phyloP scores from a whole-genome alignment of 2,888 invertebrate genomes.

The Cloeon dipterum region DNA sequence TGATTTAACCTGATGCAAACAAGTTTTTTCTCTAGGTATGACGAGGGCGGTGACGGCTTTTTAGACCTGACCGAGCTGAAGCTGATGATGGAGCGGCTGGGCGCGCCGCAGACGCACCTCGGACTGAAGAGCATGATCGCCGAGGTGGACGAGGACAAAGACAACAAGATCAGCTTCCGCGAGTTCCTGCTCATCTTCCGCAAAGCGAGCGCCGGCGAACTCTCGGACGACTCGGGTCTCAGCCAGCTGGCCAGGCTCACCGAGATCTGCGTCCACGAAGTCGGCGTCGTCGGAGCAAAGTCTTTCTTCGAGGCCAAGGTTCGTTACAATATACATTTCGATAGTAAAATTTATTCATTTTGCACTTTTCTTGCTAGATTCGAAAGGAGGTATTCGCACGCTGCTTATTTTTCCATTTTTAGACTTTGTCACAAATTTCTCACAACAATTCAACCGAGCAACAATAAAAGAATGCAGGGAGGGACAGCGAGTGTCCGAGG shows the following conservation, averaged over 20 bases:
- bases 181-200: conserved; percentile 49
- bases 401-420: too few relatives aligned
- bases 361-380: too few relatives aligned
- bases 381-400: too few relatives aligned
- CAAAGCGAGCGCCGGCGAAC: conserved; percentile 79
- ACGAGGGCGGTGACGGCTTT: conserved; percentile 69
- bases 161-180: conserved; percentile 72
- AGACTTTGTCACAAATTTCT: too few relatives aligned
- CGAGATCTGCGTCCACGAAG: conserved; percentile 82
- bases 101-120: conserved; percentile 88
- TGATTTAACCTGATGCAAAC: too few relatives aligned
- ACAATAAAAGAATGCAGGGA: too few relatives aligned
- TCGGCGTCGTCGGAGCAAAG: conserved; percentile 85
- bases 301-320: conserved; percentile 89
- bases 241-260: conserved; percentile 65
- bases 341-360: neutral
- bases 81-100: conserved; percentile 89
- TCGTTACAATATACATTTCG: conserved; percentile 7
- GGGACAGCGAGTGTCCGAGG: too few relatives aligned
- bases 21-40: conserved; percentile 38
- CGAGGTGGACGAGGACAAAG: conserved; percentile 70
- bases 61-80: conserved; percentile 78
- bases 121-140: conserved; percentile 87
- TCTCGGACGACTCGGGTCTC: conserved; percentile 67
- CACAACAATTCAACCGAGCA: too few relatives aligned